Evolutionary conservation across 2,113 vertebrate species (phyloP).

Genomic region (Malurus cyaneus): DNA sequence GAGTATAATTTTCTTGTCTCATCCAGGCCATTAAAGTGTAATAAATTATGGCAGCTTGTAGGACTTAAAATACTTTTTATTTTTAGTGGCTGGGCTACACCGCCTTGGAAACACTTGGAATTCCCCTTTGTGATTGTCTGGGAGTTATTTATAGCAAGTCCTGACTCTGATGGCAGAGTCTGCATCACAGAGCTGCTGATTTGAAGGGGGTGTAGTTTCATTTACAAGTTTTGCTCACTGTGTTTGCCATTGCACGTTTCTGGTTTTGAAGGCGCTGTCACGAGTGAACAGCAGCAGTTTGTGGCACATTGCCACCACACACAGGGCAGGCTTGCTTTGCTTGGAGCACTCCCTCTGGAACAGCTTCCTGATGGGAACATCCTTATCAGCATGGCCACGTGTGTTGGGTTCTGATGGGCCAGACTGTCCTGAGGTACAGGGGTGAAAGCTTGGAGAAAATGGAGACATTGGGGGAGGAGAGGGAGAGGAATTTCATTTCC

Average conservation of each 20-base stretch:
- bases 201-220: neutral
- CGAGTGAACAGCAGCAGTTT: neutral
- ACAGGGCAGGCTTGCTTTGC: neutral
- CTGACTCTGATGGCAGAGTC: neutral
- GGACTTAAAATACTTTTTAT: neutral
- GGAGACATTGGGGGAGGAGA: neutral
- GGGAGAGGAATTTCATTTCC: slow-evolving; percentile 46
- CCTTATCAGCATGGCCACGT: neutral
- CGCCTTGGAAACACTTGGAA: slow-evolving; percentile 8
- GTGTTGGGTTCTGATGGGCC: neutral
- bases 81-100: neutral
- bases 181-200: neutral
- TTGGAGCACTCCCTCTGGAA: neutral
- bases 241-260: neutral
- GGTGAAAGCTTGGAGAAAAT: neutral
- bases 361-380: neutral
- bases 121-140: slow-evolving; percentile 20
- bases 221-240: neutral
- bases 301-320: neutral
- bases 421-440: neutral
- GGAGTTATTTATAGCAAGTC: slow-evolving; percentile 43
- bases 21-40: neutral
- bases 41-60: slow-evolving; percentile 17
- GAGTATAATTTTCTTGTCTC: slow-evolving; percentile 8
- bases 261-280: neutral